Conservation (phyloP, 2,113 vertebrate genomes). For the Motacilla alba region DNA sequence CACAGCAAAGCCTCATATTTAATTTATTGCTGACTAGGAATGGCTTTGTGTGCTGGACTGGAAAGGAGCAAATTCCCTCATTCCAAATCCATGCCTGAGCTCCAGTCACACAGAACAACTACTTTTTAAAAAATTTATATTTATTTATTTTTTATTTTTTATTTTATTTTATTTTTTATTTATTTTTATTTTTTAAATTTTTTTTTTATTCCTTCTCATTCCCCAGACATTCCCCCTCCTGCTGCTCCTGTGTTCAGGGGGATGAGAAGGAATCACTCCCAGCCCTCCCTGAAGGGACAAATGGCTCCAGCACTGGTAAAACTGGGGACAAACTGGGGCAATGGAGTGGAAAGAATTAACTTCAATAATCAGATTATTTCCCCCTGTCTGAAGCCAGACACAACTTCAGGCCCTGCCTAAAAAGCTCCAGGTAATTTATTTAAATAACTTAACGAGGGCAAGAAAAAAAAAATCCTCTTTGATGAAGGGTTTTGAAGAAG, state of each 20-base stretch:
- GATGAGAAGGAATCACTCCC: not conserved
- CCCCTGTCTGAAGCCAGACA: not conserved
- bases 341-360: not conserved
- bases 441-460: not conserved
- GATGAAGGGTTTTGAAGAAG: not conserved
- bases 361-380: not conserved
- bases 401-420: not conserved
- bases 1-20: not conserved
- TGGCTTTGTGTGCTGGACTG: conserved; percentile 11
- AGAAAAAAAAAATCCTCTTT: not conserved
- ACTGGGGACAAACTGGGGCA: not conserved
- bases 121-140: not conserved
- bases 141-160: too few species aligned
- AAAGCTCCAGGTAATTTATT: not conserved
- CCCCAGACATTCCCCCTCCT: not conserved
- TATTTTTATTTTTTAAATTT: too few species aligned
- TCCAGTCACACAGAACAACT: not conserved
- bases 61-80: not conserved
- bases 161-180: too few species aligned
- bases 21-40: not conserved
- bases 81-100: not conserved
- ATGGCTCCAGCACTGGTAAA: not conserved
- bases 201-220: not conserved
- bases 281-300: not conserved
- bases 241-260: not conserved